phyloP scores from a whole-genome alignment of 1,140 invertebrate species.

The Sarcophaga bullata region DNA sequence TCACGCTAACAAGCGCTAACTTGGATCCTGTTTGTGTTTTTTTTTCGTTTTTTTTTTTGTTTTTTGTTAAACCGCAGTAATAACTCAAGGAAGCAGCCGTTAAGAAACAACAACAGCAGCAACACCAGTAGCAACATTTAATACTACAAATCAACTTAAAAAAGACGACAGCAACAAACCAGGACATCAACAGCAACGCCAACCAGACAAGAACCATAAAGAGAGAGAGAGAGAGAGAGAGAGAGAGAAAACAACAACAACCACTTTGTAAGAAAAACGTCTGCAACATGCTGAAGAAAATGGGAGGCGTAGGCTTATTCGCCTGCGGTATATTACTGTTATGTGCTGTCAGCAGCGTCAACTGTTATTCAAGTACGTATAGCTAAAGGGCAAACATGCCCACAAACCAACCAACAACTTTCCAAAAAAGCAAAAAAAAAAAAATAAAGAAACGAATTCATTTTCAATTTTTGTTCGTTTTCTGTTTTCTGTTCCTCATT shows the following conservation, averaged over 20 bases:
- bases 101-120: background rate
- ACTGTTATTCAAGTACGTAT: constrained; percentile 63
- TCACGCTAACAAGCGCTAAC: background rate
- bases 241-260: no score
- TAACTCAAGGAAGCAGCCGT: constrained; percentile 35
- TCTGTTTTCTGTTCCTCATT: background rate
- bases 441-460: background rate
- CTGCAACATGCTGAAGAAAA: constrained; percentile 42
- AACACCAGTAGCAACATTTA: background rate
- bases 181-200: background rate
- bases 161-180: background rate
- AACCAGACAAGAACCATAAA: no score
- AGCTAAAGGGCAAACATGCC: constrained; percentile 1
- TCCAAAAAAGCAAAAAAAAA: constrained; percentile 5
- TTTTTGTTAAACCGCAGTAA: constrained; percentile 32
- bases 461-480: no score
- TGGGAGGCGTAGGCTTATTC: constrained; percentile 42
- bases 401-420: constrained; percentile 18
- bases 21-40: background rate
- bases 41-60: background rate
- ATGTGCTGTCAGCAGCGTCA: constrained; percentile 49
- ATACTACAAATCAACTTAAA: background rate
- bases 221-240: no score
- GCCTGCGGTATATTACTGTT: constrained; percentile 47
- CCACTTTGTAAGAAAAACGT: background rate